Percentiles rank a stretch among this genome's conserved stretches.
These are phyloP conservation scores for Dromiciops gliroides DNA, from an alignment of 2,113 vertebrate species.

Conservation along the genomic window DNA sequence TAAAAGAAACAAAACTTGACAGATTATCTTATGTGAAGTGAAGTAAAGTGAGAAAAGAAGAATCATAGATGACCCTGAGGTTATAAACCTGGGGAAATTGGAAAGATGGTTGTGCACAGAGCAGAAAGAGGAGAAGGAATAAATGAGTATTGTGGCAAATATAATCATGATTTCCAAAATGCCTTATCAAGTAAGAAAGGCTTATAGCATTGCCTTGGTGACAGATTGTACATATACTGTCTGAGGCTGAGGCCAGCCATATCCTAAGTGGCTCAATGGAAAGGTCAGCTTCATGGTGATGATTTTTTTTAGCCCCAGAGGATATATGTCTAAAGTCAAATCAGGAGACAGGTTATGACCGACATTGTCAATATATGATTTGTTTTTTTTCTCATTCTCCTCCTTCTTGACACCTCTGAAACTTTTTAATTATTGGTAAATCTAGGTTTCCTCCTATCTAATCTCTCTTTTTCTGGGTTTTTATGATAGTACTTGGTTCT, in stretches of 20 bases:
- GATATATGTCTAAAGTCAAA: no score
- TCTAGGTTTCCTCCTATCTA: background rate
- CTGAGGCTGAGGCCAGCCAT: background rate
- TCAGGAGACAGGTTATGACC: background rate
- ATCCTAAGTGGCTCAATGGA: background rate
- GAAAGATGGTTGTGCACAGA: background rate
- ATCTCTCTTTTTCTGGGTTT: background rate
- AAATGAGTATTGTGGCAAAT: background rate
- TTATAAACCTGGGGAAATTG: background rate
- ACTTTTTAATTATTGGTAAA: background rate
- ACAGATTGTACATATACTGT: background rate
- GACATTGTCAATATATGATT: background rate
- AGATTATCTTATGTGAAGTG: background rate
- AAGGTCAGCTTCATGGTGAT: background rate
- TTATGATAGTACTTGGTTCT: background rate
- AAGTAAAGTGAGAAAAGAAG: background rate
- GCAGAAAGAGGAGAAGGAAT: background rate
- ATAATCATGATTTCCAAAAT: background rate
- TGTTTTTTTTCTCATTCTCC: background rate
- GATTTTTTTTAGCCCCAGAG: background rate
- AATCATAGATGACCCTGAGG: background rate
- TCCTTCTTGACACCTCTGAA: background rate
- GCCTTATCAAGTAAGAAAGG: background rate
- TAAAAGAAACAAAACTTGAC: background rate
- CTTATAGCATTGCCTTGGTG: background rate